phyloP scores from a whole-genome alignment of 2,113 vertebrate species.

The Otis tarda region DNA sequence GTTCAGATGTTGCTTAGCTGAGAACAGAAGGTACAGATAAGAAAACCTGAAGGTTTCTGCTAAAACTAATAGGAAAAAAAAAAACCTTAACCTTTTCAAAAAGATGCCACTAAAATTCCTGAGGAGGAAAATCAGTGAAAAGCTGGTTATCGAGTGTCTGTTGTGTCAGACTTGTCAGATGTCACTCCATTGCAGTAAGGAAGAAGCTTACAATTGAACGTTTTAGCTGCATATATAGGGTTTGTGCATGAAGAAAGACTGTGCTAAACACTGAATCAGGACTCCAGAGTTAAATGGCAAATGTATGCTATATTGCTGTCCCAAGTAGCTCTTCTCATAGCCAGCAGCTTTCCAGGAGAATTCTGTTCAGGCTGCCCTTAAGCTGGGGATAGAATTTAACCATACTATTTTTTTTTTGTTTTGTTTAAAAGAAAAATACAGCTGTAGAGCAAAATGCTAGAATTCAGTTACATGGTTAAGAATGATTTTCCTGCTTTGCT shows the following conservation, averaged over 20 bases:
- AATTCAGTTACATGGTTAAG: not conserved
- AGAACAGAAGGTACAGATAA: not conserved
- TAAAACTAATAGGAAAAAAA: not conserved
- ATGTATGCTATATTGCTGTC: not conserved
- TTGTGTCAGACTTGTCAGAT: not conserved
- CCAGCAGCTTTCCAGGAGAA: not conserved
- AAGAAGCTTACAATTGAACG: not conserved
- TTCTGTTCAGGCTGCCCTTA: not conserved
- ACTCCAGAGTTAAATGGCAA: not conserved
- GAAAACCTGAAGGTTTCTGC: not conserved
- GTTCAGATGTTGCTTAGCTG: not conserved
- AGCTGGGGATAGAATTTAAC: not conserved
- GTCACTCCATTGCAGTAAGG: not conserved
- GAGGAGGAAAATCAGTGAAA: not conserved
- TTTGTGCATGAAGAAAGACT: not conserved
- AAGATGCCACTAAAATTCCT: not conserved
- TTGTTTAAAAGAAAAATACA: not conserved
- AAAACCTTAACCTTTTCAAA: not conserved
- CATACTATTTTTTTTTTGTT: not conserved
- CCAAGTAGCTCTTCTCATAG: not conserved
- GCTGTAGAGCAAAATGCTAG: not conserved
- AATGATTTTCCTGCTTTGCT: not conserved
- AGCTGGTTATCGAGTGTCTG: not conserved
- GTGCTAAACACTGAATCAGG: not conserved
- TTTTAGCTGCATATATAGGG: not conserved